Percentiles rank a stretch among this genome's conserved stretches.
phyloP scores from a whole-genome alignment of 2,113 vertebrate species.

The Pyrgilauda ruficollis region DNA sequence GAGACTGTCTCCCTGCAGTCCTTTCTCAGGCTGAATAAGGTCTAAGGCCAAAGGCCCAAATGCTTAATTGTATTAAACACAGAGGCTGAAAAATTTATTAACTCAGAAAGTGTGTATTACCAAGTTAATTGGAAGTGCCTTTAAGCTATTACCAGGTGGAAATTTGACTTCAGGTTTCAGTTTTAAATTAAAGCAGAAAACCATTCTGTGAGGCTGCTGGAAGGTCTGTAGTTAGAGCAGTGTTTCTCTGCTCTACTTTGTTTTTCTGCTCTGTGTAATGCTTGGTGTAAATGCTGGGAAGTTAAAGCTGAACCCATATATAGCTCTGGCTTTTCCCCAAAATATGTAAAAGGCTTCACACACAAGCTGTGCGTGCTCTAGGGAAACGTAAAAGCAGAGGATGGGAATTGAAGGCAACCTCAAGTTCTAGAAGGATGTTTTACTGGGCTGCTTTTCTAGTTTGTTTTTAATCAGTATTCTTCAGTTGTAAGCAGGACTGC shows the following conservation, averaged over 20 bases:
- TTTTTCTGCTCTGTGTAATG: background rate
- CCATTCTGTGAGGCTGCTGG: background rate
- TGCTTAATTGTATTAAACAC: slow-evolving; percentile 61
- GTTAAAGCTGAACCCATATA: background rate
- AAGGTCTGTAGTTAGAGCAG: background rate
- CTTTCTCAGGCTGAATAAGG: slow-evolving; percentile 53
- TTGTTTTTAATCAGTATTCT: slow-evolving; percentile 14
- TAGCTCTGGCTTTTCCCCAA: background rate
- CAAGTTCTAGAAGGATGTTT: background rate
- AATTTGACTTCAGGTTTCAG: slow-evolving; percentile 63
- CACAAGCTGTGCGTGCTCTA: background rate
- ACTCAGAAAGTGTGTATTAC: slow-evolving; percentile 58
- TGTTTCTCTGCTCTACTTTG: background rate
- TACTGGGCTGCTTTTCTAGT: background rate
- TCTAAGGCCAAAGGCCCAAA: slow-evolving; percentile 62
- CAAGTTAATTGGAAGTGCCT: slow-evolving; percentile 58
- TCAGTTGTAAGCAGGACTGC: background rate
- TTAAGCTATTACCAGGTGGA: slow-evolving; percentile 66
- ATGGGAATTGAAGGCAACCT: background rate
- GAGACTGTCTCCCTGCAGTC: slow-evolving; percentile 3
- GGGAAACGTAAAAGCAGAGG: background rate
- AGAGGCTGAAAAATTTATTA: slow-evolving; percentile 63
- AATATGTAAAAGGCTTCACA: background rate
- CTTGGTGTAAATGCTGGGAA: background rate
- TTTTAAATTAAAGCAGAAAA: slow-evolving; percentile 56